Evolutionary conservation across 1,140 invertebrate genomes (phyloP).

Genomic region (Danaus melanippus): DNA sequence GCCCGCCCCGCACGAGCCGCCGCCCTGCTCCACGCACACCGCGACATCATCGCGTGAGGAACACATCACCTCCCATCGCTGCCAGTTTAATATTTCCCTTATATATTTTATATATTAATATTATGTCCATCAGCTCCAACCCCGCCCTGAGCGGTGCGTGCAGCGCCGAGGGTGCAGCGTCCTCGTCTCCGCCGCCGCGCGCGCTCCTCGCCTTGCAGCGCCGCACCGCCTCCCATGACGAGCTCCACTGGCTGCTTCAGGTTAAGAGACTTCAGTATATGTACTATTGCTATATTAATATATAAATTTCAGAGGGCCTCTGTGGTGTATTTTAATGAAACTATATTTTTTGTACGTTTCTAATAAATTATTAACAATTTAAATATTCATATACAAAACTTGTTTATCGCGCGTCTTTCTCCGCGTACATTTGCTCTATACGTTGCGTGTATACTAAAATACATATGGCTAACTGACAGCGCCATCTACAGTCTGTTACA

Average conservation of each 20-base stretch:
- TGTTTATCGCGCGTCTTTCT: too few relatives aligned
- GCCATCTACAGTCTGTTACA: too few relatives aligned
- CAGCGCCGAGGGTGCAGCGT: conserved; percentile 24
- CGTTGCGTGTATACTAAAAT: too few relatives aligned
- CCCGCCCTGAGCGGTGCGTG: conserved; percentile 33
- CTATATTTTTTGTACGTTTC: too few relatives aligned
- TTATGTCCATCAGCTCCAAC: conserved; percentile 24
- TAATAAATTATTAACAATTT: too few relatives aligned
- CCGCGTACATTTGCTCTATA: too few relatives aligned
- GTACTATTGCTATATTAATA: too few relatives aligned
- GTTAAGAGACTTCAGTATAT: conserved; percentile 13
- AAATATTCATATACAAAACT: too few relatives aligned
- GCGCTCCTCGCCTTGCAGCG: conserved; percentile 43
- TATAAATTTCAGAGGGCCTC: too few relatives aligned
- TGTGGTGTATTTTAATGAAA: too few relatives aligned
- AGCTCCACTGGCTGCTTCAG: conserved; percentile 36
- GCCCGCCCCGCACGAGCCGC: conserved; percentile 33
- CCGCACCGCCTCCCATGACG: conserved; percentile 35
- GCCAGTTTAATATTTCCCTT: too few relatives aligned
- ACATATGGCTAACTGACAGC: too few relatives aligned
- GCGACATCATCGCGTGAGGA: conserved; percentile 42
- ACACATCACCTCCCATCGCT: neutral
- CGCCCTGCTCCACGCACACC: conserved; percentile 31
- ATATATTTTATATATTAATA: conserved; percentile 1
- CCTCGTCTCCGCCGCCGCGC: conserved; percentile 42